These are phyloP conservation scores for Crotalus helleri DNA, from an alignment of 2,113 vertebrate genomes.

Conservation along the genomic window DNA sequence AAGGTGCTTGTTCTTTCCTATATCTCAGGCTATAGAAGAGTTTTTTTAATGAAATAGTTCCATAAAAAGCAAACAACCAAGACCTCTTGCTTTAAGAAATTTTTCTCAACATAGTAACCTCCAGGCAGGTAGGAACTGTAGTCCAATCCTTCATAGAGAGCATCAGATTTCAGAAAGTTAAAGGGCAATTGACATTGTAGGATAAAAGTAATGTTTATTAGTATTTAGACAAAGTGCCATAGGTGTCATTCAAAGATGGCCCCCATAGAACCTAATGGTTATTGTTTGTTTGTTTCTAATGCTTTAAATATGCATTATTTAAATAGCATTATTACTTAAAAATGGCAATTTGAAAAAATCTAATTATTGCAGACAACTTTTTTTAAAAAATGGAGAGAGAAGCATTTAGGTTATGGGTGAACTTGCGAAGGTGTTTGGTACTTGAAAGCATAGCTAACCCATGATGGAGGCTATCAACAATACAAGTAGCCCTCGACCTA, in stretches of 20 bases:
- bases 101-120: conserved; percentile 49
- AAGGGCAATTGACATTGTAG: neutral
- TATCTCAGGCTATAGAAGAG: conserved; percentile 32
- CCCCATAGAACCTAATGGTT: neutral
- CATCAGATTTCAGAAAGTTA: neutral
- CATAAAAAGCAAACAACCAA: conserved; percentile 31
- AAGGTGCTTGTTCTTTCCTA: neutral
- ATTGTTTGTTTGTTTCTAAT: neutral
- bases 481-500: neutral
- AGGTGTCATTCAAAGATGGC: neutral
- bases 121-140: neutral
- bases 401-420: neutral
- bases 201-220: neutral
- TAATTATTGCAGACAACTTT: neutral
- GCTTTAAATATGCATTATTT: neutral
- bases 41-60: conserved; percentile 5
- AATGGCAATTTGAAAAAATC: neutral
- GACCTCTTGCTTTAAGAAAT: conserved; percentile 27
- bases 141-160: neutral
- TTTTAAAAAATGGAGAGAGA: neutral
- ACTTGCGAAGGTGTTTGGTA: neutral
- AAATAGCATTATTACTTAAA: neutral
- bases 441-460: neutral
- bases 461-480: neutral
- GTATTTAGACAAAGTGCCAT: neutral